Percentiles rank a stretch among this genome's conserved stretches.
Conservation (phyloP, 2,888 invertebrate genomes). For the Tuberolachnus salignus region DNA sequence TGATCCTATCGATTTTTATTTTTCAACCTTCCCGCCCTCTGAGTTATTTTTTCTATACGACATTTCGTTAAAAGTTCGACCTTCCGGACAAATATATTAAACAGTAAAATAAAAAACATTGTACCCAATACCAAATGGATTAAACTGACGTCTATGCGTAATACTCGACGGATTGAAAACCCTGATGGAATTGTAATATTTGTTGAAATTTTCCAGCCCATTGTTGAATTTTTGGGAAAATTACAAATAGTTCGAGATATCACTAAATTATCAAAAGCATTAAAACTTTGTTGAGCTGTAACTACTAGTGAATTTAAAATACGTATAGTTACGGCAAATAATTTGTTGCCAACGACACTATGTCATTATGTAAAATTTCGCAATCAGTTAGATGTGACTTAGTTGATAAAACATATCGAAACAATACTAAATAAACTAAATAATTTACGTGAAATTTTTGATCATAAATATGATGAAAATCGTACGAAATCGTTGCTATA, state of each 20-base stretch:
- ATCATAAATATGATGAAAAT: too few relatives aligned
- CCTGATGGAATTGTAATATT: neutral
- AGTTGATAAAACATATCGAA: too few relatives aligned
- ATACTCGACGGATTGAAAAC: slow-evolving; percentile 6
- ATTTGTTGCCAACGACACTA: neutral
- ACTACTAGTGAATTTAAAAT: neutral
- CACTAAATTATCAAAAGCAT: neutral
- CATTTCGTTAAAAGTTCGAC: slow-evolving; percentile 1
- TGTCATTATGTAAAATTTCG: neutral
- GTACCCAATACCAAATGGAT: neutral
- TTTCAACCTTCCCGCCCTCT: too few relatives aligned
- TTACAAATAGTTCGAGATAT: neutral
- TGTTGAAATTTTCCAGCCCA: neutral
- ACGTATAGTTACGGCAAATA: neutral
- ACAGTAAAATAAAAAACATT: neutral
- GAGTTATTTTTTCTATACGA: too few relatives aligned
- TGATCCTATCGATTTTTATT: too few relatives aligned
- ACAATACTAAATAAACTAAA: too few relatives aligned
- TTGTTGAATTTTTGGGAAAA: neutral
- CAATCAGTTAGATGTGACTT: too few relatives aligned
- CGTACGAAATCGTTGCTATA: neutral
- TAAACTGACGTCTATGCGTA: neutral
- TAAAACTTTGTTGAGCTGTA: neutral
- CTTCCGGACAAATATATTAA: neutral
- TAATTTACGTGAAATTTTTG: too few relatives aligned